phyloP scores from a whole-genome alignment of 2,888 invertebrate species.

The Isoperla grammatica region DNA sequence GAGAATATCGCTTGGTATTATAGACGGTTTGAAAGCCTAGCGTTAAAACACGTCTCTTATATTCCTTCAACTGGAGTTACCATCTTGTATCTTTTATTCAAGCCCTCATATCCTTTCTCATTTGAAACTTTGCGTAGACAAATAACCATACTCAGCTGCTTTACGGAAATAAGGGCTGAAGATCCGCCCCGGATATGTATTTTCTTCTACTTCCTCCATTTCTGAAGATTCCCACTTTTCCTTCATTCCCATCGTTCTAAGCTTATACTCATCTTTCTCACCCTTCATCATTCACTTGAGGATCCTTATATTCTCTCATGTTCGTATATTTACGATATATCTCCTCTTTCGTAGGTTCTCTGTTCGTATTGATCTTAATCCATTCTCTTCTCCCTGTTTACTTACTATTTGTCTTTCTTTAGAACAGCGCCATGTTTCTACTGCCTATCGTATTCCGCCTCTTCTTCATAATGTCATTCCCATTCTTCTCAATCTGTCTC shows the following conservation, averaged over 20 bases:
- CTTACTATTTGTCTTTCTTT: slow-evolving; percentile 14
- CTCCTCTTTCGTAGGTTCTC: background rate
- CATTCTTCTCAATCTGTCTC: slow-evolving; percentile 14
- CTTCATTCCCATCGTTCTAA: slow-evolving; percentile 3
- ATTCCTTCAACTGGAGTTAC: too few species aligned
- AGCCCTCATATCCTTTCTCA: slow-evolving; percentile 11
- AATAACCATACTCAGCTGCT: slow-evolving; percentile 11
- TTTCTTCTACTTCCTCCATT: slow-evolving; percentile 12
- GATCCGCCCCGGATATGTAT: slow-evolving; percentile 11
- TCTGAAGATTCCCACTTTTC: slow-evolving; percentile 5
- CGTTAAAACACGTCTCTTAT: too few species aligned
- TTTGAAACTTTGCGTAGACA: slow-evolving; percentile 4
- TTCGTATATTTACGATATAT: slow-evolving; percentile 11
- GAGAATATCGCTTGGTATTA: too few species aligned
- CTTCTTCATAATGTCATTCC: slow-evolving; percentile 18
- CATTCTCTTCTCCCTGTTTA: slow-evolving; percentile 8
- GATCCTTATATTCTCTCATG: slow-evolving; percentile 14
- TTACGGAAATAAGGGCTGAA: slow-evolving; percentile 1
- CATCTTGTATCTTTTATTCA: slow-evolving; percentile 11
- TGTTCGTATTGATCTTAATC: slow-evolving; percentile 16
- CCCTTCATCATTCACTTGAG: slow-evolving; percentile 19
- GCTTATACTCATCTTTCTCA: slow-evolving; percentile 15
- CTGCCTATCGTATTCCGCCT: slow-evolving; percentile 7
- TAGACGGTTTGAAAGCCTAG: too few species aligned
- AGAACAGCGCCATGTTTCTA: slow-evolving; percentile 2